Base-by-base conservation (phyloP, 2,888 invertebrate genomes). In the Brachylomia viminalis region DNA sequence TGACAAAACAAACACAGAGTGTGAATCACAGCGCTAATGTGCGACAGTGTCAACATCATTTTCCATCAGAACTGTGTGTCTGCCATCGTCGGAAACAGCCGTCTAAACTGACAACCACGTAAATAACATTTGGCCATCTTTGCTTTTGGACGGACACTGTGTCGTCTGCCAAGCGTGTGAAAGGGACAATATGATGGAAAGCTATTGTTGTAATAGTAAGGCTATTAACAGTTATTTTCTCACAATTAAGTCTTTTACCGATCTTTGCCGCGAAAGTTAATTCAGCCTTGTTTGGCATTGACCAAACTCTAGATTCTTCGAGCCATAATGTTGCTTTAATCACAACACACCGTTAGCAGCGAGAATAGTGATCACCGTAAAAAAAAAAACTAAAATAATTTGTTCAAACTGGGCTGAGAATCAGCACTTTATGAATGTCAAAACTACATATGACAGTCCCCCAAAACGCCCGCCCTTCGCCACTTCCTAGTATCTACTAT, bases 11-110 rank as follows among this genome's bases (percentile, higher is more conserved):
- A 84, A 84, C 84, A 86, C 23, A 73, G 59, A 75, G 83, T 70
- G 83, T 86, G 84, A 86, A 86, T 83, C 86, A 77, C 86, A 64
- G 79, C 77, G 59, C 82, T 85, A 85, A 87, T 86, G 85, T 86
- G 82, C 30, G 69, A 73, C 68, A 72, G 79, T 76, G 87, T 84
- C 82, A 86, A 88, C 82, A 88, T 47, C 42, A 79, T 74, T 77
- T 87, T 88, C 88, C 86, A 87, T 88, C 87, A 86, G 68, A 61
- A 42, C 42, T 56, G 45, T 80, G 79, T 86, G 82, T 70, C 52
- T 61, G 64, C 77, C 52, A 66, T 27, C 61, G 52, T 84, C 87
- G 87, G 87, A 87, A 88, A 82, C 86, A 79, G 89, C 86, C 79
- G 84, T 88, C 87, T 47, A 65, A 77, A 68, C 58, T 80, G 87